Conservation (phyloP, 2,888 invertebrate species). For the Plagiodera versicolora region DNA sequence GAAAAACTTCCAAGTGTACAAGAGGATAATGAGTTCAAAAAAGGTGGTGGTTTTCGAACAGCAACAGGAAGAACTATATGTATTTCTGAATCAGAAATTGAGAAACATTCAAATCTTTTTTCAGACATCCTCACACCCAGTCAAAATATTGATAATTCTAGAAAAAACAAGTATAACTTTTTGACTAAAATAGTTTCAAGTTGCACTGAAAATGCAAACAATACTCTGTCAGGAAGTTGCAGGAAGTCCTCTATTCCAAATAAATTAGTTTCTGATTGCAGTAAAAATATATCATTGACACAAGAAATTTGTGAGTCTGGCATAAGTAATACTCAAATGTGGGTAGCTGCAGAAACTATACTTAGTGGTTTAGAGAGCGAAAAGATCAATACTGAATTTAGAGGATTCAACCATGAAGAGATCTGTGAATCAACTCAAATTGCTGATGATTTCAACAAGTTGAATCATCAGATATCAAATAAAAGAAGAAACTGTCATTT, state of each 20-base stretch:
- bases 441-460: background rate
- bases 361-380: slow-evolving; percentile 7
- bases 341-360: slow-evolving; percentile 14
- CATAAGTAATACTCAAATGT: slow-evolving; percentile 22
- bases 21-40: slow-evolving; percentile 10
- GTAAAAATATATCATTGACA: slow-evolving; percentile 21
- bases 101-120: slow-evolving; percentile 50
- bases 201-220: background rate
- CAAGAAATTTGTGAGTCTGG: slow-evolving; percentile 25
- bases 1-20: background rate
- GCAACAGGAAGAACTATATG: slow-evolving; percentile 48
- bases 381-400: slow-evolving; percentile 11
- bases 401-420: slow-evolving; percentile 21
- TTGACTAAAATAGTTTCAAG: slow-evolving; percentile 11
- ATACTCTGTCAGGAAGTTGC: background rate
- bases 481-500: background rate
- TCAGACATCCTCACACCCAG: slow-evolving; percentile 40
- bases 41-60: slow-evolving; percentile 27
- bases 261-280: slow-evolving; percentile 16
- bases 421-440: slow-evolving; percentile 6
- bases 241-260: background rate
- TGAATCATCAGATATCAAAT: background rate
- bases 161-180: slow-evolving; percentile 33
- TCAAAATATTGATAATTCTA: slow-evolving; percentile 16
- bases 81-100: slow-evolving; percentile 36